Base-by-base conservation (phyloP, 2,888 invertebrate species). In the Leptogaster cylindrica region DNA sequence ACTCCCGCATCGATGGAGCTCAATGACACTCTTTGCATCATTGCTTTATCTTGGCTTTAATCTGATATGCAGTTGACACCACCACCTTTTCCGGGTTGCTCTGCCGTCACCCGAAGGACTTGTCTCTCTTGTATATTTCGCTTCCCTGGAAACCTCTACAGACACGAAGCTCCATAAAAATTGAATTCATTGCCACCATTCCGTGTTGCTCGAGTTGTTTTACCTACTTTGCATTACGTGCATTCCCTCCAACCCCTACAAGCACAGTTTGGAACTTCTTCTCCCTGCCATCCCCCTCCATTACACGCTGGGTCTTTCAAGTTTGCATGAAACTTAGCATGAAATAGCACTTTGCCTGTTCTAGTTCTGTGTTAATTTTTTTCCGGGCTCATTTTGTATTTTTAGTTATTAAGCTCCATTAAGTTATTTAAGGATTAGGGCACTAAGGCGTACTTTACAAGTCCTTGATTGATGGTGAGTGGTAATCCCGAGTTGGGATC, bases 31-130 rank as follows among this genome's bases (percentile, higher is more conserved):
- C 52, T 27, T 27, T 52, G 31, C 52, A 33, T 52, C 52, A 52
- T 52, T 52, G 52, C 33, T 52, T 52, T 52, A 52, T 52, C 52
- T 52, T 31, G 31, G 3, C 18, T 31, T 52, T 52, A 52, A 52
- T 52, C 52, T 52, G 52, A 52, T 52, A 52, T 52, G 52, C 52
- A 52, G 52, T 52, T 52, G 52, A 52, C 52, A 52, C 52, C 16
- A 31, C 16, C 12, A 16, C 2, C 46, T 23, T 2, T 12, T 46
- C 23, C 46, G 23, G 25, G 46, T 20, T 46, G 46, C 46, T 46
- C 46, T 23, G 46, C 39, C 5, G n/a, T 3, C 10, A 5, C 31
- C 31, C 31, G 6, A 10, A 10, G 10, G 39, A 39, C 39, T 39
- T 39, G 39, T 39, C 39, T 10, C 10, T 14, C 3, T 14, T 14